These are phyloP conservation scores for Gymnothorax javanicus DNA, from an alignment of 2,797 vertebrate genomes.

Conservation along the genomic window DNA sequence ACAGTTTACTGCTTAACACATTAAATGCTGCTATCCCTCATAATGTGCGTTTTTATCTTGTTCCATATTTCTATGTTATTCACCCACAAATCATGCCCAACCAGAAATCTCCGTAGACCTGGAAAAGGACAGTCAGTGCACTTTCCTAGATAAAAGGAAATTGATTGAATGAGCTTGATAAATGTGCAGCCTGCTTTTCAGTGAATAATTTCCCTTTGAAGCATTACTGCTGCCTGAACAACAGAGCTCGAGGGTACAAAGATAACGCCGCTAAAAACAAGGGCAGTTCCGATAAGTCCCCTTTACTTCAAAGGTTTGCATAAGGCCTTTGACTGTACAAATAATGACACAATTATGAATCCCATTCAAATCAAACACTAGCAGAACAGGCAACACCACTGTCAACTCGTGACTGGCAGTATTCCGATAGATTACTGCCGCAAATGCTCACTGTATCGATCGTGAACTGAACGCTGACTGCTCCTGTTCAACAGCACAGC, in stretches of 20 bases:
- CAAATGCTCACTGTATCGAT: neutral
- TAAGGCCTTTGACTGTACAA: neutral
- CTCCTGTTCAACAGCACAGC: neutral
- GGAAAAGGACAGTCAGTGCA: neutral
- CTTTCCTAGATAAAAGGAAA: neutral
- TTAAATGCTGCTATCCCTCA: neutral
- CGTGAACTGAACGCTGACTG: neutral
- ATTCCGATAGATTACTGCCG: neutral
- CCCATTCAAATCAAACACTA: neutral
- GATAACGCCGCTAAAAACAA: neutral
- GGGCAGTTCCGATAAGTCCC: neutral
- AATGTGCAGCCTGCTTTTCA: neutral
- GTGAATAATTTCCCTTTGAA: neutral
- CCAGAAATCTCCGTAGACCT: neutral
- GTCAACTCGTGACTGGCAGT: neutral
- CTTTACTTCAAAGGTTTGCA: neutral
- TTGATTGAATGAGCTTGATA: neutral
- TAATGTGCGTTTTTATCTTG: neutral
- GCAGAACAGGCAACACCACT: neutral
- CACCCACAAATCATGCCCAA: neutral
- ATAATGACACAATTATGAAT: neutral
- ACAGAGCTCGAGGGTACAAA: neutral
- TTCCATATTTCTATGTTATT: neutral
- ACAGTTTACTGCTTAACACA: neutral
- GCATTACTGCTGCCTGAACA: neutral